A percentile compares a stretch with the other conserved stretches of the same genome.
Conservation (phyloP, 2,888 invertebrate genomes). For the Halictus ligatus region DNA sequence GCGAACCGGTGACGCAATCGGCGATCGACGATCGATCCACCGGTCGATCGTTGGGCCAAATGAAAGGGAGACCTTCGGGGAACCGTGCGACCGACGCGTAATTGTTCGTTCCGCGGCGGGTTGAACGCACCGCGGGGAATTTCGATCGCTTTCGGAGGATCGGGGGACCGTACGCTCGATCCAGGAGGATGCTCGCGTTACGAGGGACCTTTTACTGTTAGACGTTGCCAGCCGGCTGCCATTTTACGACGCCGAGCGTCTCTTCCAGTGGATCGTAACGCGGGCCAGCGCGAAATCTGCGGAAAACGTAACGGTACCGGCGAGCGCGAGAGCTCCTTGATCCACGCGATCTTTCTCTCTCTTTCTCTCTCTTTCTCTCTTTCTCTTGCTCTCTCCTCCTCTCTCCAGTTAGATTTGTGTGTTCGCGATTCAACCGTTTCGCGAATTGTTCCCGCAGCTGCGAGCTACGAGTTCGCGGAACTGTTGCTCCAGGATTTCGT, state of each 20-base stretch:
- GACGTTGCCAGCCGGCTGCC: slow-evolving; percentile 17
- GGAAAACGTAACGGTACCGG: slow-evolving; percentile 50
- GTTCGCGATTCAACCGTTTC: background rate
- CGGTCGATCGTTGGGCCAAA: slow-evolving; percentile 10
- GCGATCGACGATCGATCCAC: background rate
- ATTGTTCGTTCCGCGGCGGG: slow-evolving; percentile 27
- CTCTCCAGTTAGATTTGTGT: background rate
- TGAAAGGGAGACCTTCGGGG: slow-evolving; percentile 40
- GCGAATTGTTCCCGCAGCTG: background rate
- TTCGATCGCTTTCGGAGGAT: slow-evolving; percentile 37
- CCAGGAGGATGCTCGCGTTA: slow-evolving; percentile 45
- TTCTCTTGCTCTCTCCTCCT: too few relatives aligned
- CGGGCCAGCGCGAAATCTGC: slow-evolving; percentile 44
- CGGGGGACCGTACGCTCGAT: slow-evolving; percentile 30
- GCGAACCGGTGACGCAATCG: slow-evolving; percentile 28
- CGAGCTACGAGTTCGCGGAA: background rate
- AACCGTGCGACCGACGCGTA: slow-evolving; percentile 3
- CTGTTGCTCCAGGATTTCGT: background rate
- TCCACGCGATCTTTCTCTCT: background rate
- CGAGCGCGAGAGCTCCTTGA: background rate
- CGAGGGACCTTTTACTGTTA: slow-evolving; percentile 54
- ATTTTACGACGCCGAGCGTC: slow-evolving; percentile 46
- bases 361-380: too few relatives aligned
- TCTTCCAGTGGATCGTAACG: slow-evolving; percentile 41
- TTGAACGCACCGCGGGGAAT: slow-evolving; percentile 54